A percentile compares a stretch with the other conserved stretches of the same genome.
Conservation (phyloP, 2,888 invertebrate species). For the Aspidapion aeneum region DNA sequence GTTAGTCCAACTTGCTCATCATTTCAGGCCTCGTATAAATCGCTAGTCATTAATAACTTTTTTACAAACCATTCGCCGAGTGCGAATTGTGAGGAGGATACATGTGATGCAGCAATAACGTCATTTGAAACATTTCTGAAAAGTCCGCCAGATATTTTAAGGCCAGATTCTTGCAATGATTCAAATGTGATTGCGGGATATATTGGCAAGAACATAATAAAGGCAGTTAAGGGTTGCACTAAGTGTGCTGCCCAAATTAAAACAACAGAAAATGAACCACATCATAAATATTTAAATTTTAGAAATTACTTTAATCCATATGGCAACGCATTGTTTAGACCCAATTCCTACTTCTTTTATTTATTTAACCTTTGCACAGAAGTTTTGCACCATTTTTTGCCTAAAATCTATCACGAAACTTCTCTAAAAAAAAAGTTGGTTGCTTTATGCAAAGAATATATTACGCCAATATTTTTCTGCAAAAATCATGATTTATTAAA, state of each 20-base stretch:
- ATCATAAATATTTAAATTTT: not conserved
- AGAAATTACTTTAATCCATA: not conserved
- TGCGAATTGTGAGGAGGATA: not conserved
- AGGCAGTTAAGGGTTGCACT: not conserved
- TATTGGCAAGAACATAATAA: not conserved
- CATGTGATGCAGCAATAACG: not conserved
- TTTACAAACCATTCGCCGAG: not conserved
- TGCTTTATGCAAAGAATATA: not conserved
- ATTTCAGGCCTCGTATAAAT: not conserved
- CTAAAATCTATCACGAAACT: not conserved
- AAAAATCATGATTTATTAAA: not conserved
- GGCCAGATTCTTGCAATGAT: not conserved
- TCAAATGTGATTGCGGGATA: not conserved
- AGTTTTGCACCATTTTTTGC: not conserved
- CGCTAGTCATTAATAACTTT: not conserved
- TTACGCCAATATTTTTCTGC: not conserved
- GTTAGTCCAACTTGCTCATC: not conserved
- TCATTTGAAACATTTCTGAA: not conserved
- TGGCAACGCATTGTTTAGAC: not conserved
- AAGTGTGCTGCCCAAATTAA: not conserved
- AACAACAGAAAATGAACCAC: not conserved
- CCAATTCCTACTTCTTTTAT: not conserved
- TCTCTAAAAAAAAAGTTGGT: not conserved
- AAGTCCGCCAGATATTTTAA: not conserved
- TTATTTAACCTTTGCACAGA: not conserved